A percentile compares a stretch with the other conserved stretches of the same genome.
Evolutionary conservation across 2,888 invertebrate species (phyloP).

Genomic region (Iselma pallidipennis): DNA sequence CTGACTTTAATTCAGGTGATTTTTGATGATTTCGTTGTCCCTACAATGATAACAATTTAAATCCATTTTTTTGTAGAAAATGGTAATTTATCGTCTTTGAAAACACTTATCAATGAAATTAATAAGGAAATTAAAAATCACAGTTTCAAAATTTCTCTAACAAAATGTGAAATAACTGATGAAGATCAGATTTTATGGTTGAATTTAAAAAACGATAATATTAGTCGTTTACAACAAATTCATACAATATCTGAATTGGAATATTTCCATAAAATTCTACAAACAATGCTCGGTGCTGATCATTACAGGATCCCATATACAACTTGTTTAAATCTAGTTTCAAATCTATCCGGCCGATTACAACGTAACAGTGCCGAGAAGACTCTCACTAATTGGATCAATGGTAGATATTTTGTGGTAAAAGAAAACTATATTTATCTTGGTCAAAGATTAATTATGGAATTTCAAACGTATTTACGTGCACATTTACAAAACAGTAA

Average conservation of each 20-base stretch:
- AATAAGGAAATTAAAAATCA: slow-evolving; percentile 45
- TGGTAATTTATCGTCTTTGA: slow-evolving; percentile 29
- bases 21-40: too few relatives aligned
- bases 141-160: slow-evolving; percentile 39
- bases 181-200: slow-evolving; percentile 39
- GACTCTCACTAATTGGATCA: slow-evolving; percentile 41
- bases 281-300: slow-evolving; percentile 42
- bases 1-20: slow-evolving; percentile 31
- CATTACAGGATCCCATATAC: slow-evolving; percentile 40
- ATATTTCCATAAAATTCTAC: slow-evolving; percentile 47
- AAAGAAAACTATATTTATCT: slow-evolving; percentile 40
- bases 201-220: slow-evolving; percentile 45
- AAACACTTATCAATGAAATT: slow-evolving; percentile 38
- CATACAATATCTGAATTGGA: slow-evolving; percentile 43
- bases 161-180: slow-evolving; percentile 46
- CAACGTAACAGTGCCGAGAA: slow-evolving; percentile 41
- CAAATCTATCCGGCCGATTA: slow-evolving; percentile 35
- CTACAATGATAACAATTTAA: background rate
- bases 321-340: slow-evolving; percentile 43
- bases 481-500: slow-evolving; percentile 37
- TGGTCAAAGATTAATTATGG: slow-evolving; percentile 44
- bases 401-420: slow-evolving; percentile 43
- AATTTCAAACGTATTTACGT: slow-evolving; percentile 46
- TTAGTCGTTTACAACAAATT: slow-evolving; percentile 40
- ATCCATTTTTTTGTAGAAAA: slow-evolving; percentile 30